phyloP scores from a whole-genome alignment of 2,888 invertebrate species.

The Geophilus truncorum region DNA sequence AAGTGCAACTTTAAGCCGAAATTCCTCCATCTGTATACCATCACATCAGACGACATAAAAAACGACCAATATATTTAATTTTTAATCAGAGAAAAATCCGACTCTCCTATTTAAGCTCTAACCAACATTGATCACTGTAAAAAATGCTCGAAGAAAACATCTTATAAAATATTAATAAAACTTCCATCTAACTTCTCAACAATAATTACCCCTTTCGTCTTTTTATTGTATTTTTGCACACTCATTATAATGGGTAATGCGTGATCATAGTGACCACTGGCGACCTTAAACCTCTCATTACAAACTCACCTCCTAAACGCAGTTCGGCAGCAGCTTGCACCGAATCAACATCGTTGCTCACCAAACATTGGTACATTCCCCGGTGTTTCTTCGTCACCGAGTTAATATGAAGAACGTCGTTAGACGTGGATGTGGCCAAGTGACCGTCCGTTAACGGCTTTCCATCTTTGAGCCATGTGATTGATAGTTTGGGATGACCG shows the following conservation, averaged over 20 bases:
- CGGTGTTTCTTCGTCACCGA: conserved; percentile 33
- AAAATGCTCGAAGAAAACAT: background rate
- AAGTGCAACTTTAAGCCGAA: too few species aligned
- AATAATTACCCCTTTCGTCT: background rate
- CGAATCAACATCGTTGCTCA: conserved; percentile 58
- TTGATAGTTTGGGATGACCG: conserved; percentile 32
- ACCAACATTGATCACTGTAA: background rate
- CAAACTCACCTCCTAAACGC: conserved; percentile 56
- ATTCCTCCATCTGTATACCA: too few species aligned
- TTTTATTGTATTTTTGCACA: too few species aligned
- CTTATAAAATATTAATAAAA: background rate
- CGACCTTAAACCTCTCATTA: too few species aligned
- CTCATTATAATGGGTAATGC: too few species aligned
- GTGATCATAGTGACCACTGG: too few species aligned
- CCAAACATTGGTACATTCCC: conserved; percentile 36
- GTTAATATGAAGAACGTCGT: conserved; percentile 31
- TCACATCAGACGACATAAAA: too few species aligned
- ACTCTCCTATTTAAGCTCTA: background rate
- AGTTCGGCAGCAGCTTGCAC: conserved; percentile 40
- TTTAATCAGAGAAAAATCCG: background rate
- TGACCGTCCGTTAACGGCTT: background rate
- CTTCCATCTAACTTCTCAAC: background rate
- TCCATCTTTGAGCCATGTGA: conserved; percentile 36
- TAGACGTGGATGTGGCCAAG: background rate
- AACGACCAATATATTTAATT: too few species aligned